Evolutionary conservation across 2,797 vertebrate genomes (phyloP).

Genomic region (Typhlichthys subterraneus): DNA sequence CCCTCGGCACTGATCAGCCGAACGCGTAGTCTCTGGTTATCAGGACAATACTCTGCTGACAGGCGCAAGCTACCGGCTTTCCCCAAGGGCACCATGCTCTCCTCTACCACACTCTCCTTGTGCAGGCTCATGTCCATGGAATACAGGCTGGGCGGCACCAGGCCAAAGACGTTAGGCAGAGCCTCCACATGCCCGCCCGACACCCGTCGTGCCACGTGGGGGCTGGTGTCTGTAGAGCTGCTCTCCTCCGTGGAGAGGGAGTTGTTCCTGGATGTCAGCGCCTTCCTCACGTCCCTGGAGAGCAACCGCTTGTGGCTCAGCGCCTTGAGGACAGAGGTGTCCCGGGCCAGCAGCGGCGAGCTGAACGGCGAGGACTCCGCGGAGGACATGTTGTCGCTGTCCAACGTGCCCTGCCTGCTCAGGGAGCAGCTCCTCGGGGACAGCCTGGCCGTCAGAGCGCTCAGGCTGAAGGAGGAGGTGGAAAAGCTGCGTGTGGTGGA

Average conservation of each 20-base stretch:
- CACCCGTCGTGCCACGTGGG: constrained; percentile 80
- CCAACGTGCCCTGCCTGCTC: constrained; percentile 72
- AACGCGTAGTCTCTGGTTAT: constrained; percentile 83
- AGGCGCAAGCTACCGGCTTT: constrained; percentile 81
- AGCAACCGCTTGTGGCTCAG: constrained; percentile 83
- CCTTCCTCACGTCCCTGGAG: constrained; percentile 76
- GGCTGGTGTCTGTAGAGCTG: constrained; percentile 91
- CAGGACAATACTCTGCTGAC: constrained; percentile 81
- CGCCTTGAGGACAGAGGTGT: constrained; percentile 78
- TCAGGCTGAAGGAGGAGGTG: constrained; percentile 74
- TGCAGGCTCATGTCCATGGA: constrained; percentile 77
- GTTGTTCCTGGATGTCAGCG: constrained; percentile 79
- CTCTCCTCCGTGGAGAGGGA: constrained; percentile 90
- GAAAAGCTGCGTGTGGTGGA: constrained; percentile 41
- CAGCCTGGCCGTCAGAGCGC: constrained; percentile 62
- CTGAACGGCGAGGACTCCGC: constrained; percentile 84
- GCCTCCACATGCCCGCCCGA: constrained; percentile 77
- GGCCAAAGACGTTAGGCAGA: constrained; percentile 54
- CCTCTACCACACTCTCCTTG: constrained; percentile 76
- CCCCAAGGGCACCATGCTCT: constrained; percentile 74
- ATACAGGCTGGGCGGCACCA: constrained; percentile 78
- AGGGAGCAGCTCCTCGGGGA: constrained; percentile 67
- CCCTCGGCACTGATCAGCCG: constrained; percentile 87
- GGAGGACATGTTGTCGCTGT: constrained; percentile 86
- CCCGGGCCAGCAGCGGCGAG: constrained; percentile 78